phyloP scores from a whole-genome alignment of 1,140 invertebrate genomes.

The Pogonomyrmex barbatus region DNA sequence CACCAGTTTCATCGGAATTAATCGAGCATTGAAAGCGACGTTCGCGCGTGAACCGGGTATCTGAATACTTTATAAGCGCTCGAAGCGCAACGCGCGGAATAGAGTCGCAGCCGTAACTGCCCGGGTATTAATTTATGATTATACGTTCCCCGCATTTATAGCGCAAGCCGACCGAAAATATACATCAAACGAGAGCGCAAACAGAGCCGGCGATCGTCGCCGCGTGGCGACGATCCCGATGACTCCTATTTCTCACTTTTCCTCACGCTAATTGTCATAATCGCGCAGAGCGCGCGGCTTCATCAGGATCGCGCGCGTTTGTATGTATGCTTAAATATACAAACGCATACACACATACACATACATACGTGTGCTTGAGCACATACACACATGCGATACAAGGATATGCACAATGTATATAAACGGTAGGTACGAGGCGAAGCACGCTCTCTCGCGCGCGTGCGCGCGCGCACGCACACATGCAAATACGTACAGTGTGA shows the following conservation, averaged over 20 bases:
- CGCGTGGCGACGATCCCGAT: background rate
- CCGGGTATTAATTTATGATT: constrained; percentile 60
- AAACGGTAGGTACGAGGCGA: constrained; percentile 39
- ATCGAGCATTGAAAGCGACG: background rate
- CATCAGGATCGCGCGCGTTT: background rate
- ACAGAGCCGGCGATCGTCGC: constrained; percentile 12
- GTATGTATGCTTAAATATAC: background rate
- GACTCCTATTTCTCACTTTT: background rate
- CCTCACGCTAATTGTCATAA: constrained; percentile 43
- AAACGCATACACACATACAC: background rate
- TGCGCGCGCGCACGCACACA: background rate
- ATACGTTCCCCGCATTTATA: constrained; percentile 47
- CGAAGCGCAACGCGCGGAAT: constrained; percentile 35
- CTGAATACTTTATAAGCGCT: constrained; percentile 47
- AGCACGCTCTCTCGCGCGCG: constrained; percentile 17
- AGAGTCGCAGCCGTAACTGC: constrained; percentile 49
- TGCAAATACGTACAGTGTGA: background rate
- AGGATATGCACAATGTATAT: constrained; percentile 42
- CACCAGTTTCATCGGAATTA: constrained; percentile 5
- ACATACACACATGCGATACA: background rate
- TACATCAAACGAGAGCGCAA: constrained; percentile 58
- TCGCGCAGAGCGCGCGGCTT: constrained; percentile 31
- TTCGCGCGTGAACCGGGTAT: background rate
- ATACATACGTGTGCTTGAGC: too few species aligned
- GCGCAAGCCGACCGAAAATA: constrained; percentile 53